These are phyloP conservation scores for Syritta pipiens DNA, from an alignment of 2,888 invertebrate genomes.

Conservation along the genomic window DNA sequence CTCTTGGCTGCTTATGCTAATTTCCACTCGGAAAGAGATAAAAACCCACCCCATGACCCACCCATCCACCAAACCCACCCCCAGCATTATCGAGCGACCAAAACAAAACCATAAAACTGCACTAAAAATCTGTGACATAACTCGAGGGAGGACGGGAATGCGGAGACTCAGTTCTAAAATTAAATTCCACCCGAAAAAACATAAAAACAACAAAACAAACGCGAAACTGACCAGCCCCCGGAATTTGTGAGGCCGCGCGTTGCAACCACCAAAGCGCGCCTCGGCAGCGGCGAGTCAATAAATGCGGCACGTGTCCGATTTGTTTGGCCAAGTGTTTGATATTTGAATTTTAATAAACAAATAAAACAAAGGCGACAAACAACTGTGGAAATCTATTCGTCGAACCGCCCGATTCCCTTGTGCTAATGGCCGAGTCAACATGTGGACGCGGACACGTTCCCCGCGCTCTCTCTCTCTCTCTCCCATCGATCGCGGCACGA, in stretches of 20 bases:
- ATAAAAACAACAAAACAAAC: not conserved
- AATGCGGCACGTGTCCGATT: conserved; percentile 55
- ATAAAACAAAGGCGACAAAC: not conserved
- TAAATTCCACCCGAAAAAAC: not conserved
- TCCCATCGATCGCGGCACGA: not conserved
- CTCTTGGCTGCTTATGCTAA: conserved; percentile 22
- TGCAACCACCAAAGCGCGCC: not conserved
- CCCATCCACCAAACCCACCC: not conserved
- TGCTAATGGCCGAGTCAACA: conserved; percentile 29
- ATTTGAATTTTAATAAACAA: conserved; percentile 36
- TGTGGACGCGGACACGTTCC: not conserved
- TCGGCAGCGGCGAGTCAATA: conserved; percentile 26
- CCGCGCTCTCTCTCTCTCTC: not conserved
- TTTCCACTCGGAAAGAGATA: not conserved
- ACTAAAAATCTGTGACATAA: conserved; percentile 45
- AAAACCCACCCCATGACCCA: not conserved
- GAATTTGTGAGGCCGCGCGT: not conserved
- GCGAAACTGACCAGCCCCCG: not conserved
- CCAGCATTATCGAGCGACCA: conserved; percentile 2
- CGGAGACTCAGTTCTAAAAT: not conserved
- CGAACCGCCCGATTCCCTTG: not conserved
- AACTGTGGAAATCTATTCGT: not conserved
- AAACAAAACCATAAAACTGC: conserved; percentile 49
- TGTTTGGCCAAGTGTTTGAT: conserved; percentile 33
- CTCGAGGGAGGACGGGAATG: not conserved